phyloP scores from a whole-genome alignment of 1,140 invertebrate genomes.

The Portunus trituberculatus region DNA sequence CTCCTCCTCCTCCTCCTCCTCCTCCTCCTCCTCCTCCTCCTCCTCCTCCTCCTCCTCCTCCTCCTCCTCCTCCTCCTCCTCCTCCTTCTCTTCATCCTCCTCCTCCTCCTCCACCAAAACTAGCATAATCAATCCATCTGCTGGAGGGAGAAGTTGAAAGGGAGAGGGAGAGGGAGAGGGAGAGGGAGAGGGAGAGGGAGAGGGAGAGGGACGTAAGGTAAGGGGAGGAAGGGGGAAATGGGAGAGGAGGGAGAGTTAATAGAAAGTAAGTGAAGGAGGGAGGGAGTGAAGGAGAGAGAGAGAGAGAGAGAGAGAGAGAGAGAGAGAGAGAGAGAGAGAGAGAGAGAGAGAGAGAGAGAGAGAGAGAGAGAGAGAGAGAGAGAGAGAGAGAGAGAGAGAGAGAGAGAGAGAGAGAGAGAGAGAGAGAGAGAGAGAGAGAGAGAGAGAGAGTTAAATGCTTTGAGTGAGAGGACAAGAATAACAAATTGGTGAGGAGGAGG shows the following conservation, averaged over 20 bases:
- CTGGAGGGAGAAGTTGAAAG: not conserved
- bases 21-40: no score
- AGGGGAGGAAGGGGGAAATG: not conserved
- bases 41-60: no score
- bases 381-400: not conserved
- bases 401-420: not conserved
- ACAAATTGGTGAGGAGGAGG: no score
- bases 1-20: not conserved
- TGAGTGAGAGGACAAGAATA: not conserved
- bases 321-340: no score
- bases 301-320: no score
- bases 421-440: not conserved
- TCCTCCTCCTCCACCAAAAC: not conserved
- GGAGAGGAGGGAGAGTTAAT: not conserved
- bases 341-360: no score
- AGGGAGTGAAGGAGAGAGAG: not conserved
- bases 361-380: not conserved
- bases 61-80: no score
- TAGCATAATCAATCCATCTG: no score
- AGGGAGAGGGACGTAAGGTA: conserved; percentile 6
- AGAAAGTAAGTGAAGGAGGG: not conserved
- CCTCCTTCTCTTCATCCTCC: no score
- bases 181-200: conserved; percentile 31
- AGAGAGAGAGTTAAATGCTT: not conserved
- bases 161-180: not conserved